Base-by-base conservation (phyloP, 2,888 invertebrate species). In the Plebejus argus region DNA sequence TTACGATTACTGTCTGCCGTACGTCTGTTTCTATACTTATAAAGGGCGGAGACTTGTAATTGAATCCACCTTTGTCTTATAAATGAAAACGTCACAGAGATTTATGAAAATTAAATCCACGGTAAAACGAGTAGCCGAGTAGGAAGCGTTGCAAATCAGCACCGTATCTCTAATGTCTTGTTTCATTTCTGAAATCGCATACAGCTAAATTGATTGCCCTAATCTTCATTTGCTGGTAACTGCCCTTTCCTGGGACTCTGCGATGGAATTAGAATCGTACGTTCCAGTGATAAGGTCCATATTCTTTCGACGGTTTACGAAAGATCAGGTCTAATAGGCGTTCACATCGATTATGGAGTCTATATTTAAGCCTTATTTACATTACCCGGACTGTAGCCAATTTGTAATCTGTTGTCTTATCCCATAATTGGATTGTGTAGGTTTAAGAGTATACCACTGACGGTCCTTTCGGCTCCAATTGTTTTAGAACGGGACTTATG, bases 301-400 rank as follows among this genome's bases (percentile, higher is more conserved):
- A 74, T 74, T 74, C 7, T 53, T 53, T 18, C 2, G 2, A 49
- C 18, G 18, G 49, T 18, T 53, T 7, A 15, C 49, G 74, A 49
- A 74, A 74, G 74, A 74, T 53, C 74, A 74, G 15, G 45, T 39
- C 74, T 74, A 74, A 74, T 74, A 49, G 74, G 74, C 45, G 74
- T 74, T 74, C 74, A 53, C 76, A 77, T 56, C 71, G 49, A 45
- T 72, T 74, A 74, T 74, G 49, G 74, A 72, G 72, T 56, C 77
- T 72, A 72, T 77, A 72, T 77, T 77, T 77, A 72, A 77, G 77
- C 39, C 77, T 77, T 77, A 77, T 77, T 77, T 77, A 77, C 77
- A 77, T 77, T 77, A 77, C 77, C 77, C 58, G 77, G 71, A 39
- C 74, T 74, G 74, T 77, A 71, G 53, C 58, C 72, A 71, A 72